Conservation (phyloP, 1,140 invertebrate genomes). For the Trypoxylus dichotomus region DNA sequence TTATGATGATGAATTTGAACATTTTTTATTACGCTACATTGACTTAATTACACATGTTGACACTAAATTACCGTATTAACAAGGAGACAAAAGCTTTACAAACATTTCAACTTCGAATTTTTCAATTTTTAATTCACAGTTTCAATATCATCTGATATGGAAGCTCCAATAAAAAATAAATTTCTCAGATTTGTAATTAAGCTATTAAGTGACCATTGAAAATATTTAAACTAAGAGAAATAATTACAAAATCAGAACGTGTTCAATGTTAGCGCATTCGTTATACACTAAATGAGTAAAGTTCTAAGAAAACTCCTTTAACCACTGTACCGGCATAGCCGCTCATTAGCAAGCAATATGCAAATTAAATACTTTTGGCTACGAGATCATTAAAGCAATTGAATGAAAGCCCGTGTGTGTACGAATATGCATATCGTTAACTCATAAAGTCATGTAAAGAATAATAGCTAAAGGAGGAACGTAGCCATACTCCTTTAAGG, state of each 20-base stretch:
- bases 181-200: too few relatives aligned
- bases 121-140: too few relatives aligned
- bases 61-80: too few relatives aligned
- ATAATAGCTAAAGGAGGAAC: background rate
- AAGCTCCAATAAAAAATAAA: too few relatives aligned
- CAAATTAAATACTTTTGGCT: slow-evolving; percentile 6
- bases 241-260: background rate
- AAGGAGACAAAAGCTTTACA: too few relatives aligned
- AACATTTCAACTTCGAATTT: too few relatives aligned
- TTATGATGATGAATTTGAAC: too few relatives aligned
- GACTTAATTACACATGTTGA: too few relatives aligned
- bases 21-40: too few relatives aligned
- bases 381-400: background rate
- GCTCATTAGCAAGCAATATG: slow-evolving; percentile 3
- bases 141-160: too few relatives aligned
- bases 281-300: background rate
- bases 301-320: background rate
- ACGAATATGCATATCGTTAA: background rate
- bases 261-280: background rate
- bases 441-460: background rate
- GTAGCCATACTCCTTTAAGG: background rate
- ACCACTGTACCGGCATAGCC: background rate
- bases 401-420: background rate
- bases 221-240: too few relatives aligned
- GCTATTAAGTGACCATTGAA: too few relatives aligned